Evolutionary conservation across 2,797 vertebrate species (phyloP).

Genomic region (Sebastes trivittatus): DNA sequence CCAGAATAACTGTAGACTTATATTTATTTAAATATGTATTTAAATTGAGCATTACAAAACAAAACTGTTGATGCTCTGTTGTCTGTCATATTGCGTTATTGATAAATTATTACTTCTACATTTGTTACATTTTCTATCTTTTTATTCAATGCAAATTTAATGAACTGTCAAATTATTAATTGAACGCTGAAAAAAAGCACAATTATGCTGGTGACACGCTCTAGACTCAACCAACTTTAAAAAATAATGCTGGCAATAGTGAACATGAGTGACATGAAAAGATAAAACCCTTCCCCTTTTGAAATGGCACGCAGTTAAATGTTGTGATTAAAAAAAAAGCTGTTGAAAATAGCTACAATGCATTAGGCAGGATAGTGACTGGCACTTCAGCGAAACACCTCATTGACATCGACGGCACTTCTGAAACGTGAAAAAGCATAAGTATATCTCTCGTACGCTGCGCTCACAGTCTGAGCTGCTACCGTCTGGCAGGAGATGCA

Average conservation of each 20-base stretch:
- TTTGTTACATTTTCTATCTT: too few species aligned
- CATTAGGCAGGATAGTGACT: too few species aligned
- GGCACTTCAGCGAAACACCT: too few species aligned
- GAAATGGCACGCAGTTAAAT: too few species aligned
- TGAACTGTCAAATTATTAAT: not conserved
- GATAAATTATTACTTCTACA: too few species aligned
- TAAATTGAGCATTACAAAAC: not conserved
- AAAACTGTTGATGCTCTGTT: not conserved
- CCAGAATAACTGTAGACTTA: too few species aligned
- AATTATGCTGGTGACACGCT: not conserved
- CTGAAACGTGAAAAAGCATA: too few species aligned
- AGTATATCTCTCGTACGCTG: not conserved
- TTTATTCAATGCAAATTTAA: not conserved
- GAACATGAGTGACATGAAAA: not conserved
- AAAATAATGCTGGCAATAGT: not conserved
- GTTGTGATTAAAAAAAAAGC: too few species aligned
- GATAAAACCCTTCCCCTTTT: too few species aligned
- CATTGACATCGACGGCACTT: too few species aligned
- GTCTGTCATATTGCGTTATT: not conserved
- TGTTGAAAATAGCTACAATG: too few species aligned
- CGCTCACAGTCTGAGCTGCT: not conserved
- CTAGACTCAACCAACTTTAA: not conserved
- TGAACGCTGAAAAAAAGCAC: not conserved
- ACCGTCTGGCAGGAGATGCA: conserved; percentile 11
- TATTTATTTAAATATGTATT: too few species aligned